phyloP scores from a whole-genome alignment of 2,113 vertebrate genomes.

The Sinosuthora webbiana region DNA sequence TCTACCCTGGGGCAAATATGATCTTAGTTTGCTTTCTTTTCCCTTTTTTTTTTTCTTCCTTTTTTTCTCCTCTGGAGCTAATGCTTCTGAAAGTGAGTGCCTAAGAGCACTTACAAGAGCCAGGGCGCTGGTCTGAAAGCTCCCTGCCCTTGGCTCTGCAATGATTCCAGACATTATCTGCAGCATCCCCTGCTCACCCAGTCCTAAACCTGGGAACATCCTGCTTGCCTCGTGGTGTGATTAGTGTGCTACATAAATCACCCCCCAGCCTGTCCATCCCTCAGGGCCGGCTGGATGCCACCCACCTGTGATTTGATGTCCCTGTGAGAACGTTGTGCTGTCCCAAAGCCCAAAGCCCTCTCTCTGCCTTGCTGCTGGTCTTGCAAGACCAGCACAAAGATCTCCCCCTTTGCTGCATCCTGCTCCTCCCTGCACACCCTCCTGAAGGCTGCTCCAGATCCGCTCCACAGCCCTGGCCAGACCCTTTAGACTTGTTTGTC shows the following conservation, averaged over 20 bases:
- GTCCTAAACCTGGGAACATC: not conserved
- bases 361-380: rapidly evolving
- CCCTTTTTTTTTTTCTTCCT: not conserved
- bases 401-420: not conserved
- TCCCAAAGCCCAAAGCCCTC: not conserved
- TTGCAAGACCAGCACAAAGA: not conserved
- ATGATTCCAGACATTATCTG: not conserved
- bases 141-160: not conserved
- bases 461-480: not conserved
- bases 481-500: not conserved
- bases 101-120: not conserved
- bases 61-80: not conserved
- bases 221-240: not conserved
- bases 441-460: not conserved
- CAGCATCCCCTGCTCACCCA: not conserved
- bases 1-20: conserved; percentile 34
- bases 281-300: not conserved
- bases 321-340: rapidly evolving
- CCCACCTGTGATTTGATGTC: not conserved
- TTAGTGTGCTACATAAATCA: not conserved
- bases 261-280: not conserved
- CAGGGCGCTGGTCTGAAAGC: not conserved
- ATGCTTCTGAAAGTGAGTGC: not conserved
- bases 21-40: not conserved
- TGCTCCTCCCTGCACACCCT: not conserved